Evolutionary conservation across 2,113 vertebrate species (phyloP), one percentile per base, ranked within the genome.

Genomic region (Esox niger): DNA sequence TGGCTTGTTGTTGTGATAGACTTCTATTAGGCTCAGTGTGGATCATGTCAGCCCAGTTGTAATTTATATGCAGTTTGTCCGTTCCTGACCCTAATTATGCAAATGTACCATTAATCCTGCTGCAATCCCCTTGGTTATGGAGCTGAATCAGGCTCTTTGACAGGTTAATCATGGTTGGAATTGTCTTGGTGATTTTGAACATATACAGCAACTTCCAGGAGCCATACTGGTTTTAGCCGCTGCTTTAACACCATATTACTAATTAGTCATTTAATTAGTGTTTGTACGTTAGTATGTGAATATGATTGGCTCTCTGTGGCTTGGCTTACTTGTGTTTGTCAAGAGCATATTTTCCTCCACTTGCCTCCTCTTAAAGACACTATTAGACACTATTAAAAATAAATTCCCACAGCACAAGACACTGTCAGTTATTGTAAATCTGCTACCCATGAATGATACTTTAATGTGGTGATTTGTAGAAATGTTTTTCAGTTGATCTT

Each of bases 121-220:
- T 13, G 74, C n/a, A 87, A 84, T 87, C 87, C 62, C 2, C 55
- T 74, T 82, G 87, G 86, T 88, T 88, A 67, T 78, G 73, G 29
- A 73, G 62, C 80, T 81, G 80, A 84, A 90, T 86, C 79, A 73
- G 82, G 89, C 86, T 88, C 81, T 84, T 57, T 23, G 33, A 68
- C 79, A 88, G 89, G 88, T 88, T 91, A 92, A 91, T 90, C 79
- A 88, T 83, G 78, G 88, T 76, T 77, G 75, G 82, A 89, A 83
- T 87, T 82, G 80, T 82, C 82, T 69, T 56, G 66, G 59, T 85
- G 73, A 68, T 69, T 86, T 73, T 82, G 70, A 66, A 62, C 55
- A 55, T 59, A 70, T 64, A n/a, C n/a, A n/a, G n/a, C n/a, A 38
- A 68, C 72, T 71, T 79, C 54, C 15, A 74, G 70, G 69, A 64